A percentile compares a stretch with the other conserved stretches of the same genome.
These are phyloP conservation scores for Ellobium chinense DNA, from an alignment of 2,888 invertebrate genomes.

Conservation along the genomic window DNA sequence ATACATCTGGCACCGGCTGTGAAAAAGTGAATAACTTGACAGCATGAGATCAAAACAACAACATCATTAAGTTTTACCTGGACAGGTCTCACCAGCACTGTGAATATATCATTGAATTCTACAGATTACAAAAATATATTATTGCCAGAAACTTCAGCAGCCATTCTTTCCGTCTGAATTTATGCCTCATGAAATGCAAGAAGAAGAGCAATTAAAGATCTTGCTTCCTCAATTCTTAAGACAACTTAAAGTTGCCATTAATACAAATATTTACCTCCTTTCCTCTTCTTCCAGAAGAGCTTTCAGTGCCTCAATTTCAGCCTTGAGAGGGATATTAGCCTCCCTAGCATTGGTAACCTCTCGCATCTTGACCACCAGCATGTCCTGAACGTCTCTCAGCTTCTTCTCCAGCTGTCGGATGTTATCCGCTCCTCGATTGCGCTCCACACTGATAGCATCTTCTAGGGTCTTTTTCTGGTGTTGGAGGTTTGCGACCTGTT, in stretches of 20 bases:
- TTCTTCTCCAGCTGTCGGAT: conserved; percentile 69
- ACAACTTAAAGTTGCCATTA: neutral
- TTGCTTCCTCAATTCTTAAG: neutral
- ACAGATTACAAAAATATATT: neutral
- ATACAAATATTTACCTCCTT: conserved; percentile 61
- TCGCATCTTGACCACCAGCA: conserved; percentile 73
- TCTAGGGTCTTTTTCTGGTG: conserved; percentile 68
- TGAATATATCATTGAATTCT: no score
- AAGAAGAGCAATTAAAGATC: no score
- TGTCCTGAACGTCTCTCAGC: conserved; percentile 72
- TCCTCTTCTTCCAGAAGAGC: conserved; percentile 75
- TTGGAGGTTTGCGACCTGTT: conserved; percentile 67
- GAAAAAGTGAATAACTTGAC: no score
- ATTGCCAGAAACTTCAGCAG: no score
- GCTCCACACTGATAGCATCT: conserved; percentile 61
- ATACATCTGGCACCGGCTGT: no score
- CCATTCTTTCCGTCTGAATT: no score
- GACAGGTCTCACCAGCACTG: no score
- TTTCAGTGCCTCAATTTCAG: conserved; percentile 75
- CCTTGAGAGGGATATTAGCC: conserved; percentile 70
- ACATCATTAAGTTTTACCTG: no score
- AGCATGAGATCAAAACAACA: no score
- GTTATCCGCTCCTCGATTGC: conserved; percentile 59
- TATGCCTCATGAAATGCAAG: no score
- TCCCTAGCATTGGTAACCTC: conserved; percentile 70